Base-by-base conservation (phyloP, 2,888 invertebrate species). In the Scaptomyza flava region DNA sequence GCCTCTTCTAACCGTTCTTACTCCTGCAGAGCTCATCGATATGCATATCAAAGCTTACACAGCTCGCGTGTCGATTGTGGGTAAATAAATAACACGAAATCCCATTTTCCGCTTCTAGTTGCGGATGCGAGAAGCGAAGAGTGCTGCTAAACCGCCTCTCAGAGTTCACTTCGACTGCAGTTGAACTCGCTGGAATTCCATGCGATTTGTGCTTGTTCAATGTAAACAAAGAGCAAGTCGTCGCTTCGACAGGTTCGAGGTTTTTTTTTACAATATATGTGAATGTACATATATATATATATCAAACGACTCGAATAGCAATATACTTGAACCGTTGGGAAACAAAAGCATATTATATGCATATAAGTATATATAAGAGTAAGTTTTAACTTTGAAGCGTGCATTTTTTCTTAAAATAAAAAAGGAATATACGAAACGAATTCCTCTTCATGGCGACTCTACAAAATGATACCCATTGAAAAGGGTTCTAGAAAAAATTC, bases 71-170 rank as follows among this genome's bases (percentile, higher is more conserved):
- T 87, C 84, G 85, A 87, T 85, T 85, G 79, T 79, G 80, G 87
- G 82, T 71, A 85, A 82, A 85, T 85, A 85, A 87, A 85, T 82
- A 85, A 85, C 84, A 85, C 87, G 84, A 82, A 85, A 80, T 79
- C 80, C 85, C 80, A 82, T 84, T 81, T 85, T 81, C 72, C 68
- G 69, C 71, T 77, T 45, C 65, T 47, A 62, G 43, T 41, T 36
- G 61, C 61, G 41, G 46, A 50, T 38, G 54, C 42, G 43, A 20
- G 51, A 23, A 17, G 46, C 14, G 8, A 48, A 9, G 23, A 11
- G 33, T 3, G 38, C n/a, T 38, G 23, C 46, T 11, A 17, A 33
- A 20, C 45, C 31, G 12, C 38, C 30, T 20, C 23, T 58, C 60
- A 72, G 72, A 52, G 75, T 61, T 79, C 73, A 64, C 66, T 52